Percentiles rank a stretch among this genome's conserved stretches.
Evolutionary conservation across 2,888 invertebrate genomes (phyloP).

Genomic region (Eumacrocentrus americanus): DNA sequence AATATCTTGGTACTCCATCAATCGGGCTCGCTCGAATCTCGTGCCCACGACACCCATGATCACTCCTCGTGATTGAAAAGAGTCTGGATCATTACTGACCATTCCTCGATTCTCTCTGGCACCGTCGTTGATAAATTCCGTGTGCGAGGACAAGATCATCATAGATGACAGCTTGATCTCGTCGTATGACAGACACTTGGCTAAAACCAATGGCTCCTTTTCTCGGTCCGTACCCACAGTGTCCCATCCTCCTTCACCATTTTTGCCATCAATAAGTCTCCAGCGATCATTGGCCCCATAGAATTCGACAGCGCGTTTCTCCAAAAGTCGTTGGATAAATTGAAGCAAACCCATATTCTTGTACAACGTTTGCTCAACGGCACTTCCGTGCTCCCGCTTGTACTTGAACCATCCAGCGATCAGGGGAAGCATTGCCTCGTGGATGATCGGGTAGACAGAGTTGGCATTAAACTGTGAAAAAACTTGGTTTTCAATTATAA

Average conservation of each 20-base stretch:
- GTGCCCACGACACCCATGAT: slow-evolving; percentile 61
- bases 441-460: slow-evolving; percentile 73
- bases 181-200: slow-evolving; percentile 69
- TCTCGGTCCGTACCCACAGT: slow-evolving; percentile 66
- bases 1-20: slow-evolving; percentile 71
- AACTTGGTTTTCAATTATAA: background rate
- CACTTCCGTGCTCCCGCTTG: slow-evolving; percentile 64
- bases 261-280: slow-evolving; percentile 62
- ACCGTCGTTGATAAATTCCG: slow-evolving; percentile 69
- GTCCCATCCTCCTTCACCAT: slow-evolving; percentile 67
- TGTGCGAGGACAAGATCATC: slow-evolving; percentile 67
- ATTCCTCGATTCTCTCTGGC: slow-evolving; percentile 64
- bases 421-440: slow-evolving; percentile 69
- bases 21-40: slow-evolving; percentile 63
- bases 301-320: slow-evolving; percentile 66
- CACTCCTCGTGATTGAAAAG: slow-evolving; percentile 63
- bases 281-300: slow-evolving; percentile 63
- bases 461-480: slow-evolving; percentile 49
- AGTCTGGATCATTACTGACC: slow-evolving; percentile 59
- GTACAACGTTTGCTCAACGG: slow-evolving; percentile 66
- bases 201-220: slow-evolving; percentile 64
- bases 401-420: slow-evolving; percentile 71
- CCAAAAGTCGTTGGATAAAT: slow-evolving; percentile 66
- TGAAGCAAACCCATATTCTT: slow-evolving; percentile 66
- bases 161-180: slow-evolving; percentile 70